Evolutionary conservation across 2,797 vertebrate species (phyloP).

Genomic region (Tragopan temminckii): DNA sequence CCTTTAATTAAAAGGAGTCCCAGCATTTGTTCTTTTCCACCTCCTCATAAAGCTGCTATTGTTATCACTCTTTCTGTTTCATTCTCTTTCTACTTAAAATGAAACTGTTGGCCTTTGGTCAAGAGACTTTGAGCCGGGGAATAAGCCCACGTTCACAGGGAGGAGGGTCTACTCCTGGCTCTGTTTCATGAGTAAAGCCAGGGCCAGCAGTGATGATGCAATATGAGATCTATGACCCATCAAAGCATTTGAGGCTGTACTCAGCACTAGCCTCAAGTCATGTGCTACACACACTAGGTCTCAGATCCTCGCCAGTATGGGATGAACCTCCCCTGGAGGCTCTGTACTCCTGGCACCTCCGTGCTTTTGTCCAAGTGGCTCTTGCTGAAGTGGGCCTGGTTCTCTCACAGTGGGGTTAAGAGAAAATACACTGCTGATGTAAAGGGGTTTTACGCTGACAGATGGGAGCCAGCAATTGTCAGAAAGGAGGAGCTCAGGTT

Average conservation of each 20-base stretch:
- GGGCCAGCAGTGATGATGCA: background rate
- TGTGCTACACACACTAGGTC: background rate
- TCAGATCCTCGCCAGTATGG: background rate
- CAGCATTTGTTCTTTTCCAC: constrained; percentile 30
- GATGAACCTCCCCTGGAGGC: fast-evolving
- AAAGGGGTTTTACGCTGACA: background rate
- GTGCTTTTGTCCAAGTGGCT: background rate
- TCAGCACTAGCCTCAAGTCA: fast-evolving
- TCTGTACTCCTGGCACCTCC: background rate
- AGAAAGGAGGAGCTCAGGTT: background rate
- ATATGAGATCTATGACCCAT: background rate
- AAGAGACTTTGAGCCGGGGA: background rate
- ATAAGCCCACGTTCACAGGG: background rate
- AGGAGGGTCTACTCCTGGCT: background rate
- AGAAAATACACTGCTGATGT: background rate
- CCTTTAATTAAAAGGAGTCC: constrained; percentile 44
- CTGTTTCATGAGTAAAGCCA: background rate
- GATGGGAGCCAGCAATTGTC: background rate
- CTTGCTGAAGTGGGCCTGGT: background rate
- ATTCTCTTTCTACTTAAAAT: constrained; percentile 1
- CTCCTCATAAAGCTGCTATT: constrained; percentile 56
- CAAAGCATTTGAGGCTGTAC: background rate
- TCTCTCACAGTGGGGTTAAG: background rate
- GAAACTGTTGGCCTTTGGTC: constrained; percentile 3
- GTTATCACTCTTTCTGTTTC: constrained; percentile 37